Conservation (phyloP, 2,888 invertebrate genomes). For the Drosophila vallismaia region DNA sequence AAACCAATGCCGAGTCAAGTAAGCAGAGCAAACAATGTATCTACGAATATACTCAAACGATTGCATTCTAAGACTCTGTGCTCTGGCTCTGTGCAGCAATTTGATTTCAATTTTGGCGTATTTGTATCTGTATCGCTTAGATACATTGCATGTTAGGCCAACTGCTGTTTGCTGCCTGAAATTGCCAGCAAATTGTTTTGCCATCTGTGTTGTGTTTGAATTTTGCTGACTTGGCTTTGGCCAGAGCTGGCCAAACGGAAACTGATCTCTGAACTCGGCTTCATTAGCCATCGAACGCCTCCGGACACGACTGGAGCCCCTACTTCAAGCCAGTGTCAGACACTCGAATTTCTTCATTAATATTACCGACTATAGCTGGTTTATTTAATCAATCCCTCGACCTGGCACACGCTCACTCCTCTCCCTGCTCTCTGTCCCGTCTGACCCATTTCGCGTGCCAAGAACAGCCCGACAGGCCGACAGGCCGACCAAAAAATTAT, state of each 20-base stretch:
- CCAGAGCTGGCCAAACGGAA: slow-evolving; percentile 11
- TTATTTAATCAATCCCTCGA: slow-evolving; percentile 58
- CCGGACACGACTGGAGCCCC: slow-evolving; percentile 7
- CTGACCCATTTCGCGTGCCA: slow-evolving; percentile 70
- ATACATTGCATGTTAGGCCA: slow-evolving; percentile 48
- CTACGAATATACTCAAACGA: slow-evolving; percentile 23
- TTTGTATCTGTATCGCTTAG: slow-evolving; percentile 47
- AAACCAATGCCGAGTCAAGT: slow-evolving; percentile 21
- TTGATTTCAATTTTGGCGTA: slow-evolving; percentile 63
- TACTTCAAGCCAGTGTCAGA: slow-evolving; percentile 24
- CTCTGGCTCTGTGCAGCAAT: slow-evolving; percentile 46
- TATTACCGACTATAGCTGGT: slow-evolving; percentile 33
- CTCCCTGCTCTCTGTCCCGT: slow-evolving; percentile 33
- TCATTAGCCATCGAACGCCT: slow-evolving; percentile 45
- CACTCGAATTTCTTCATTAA: slow-evolving; percentile 59
- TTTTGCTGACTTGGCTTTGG: neutral
- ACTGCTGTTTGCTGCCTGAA: slow-evolving; percentile 51
- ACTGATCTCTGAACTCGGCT: slow-evolving; percentile 35
- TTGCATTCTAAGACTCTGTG: slow-evolving; percentile 32
- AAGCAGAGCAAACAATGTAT: slow-evolving; percentile 23
- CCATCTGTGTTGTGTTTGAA: slow-evolving; percentile 46
- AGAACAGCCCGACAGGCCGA: slow-evolving; percentile 10
- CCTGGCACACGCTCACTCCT: slow-evolving; percentile 63
- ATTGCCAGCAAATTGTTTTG: slow-evolving; percentile 49
- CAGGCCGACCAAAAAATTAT: slow-evolving; percentile 45